Base-by-base conservation (phyloP, 2,888 invertebrate species). In the Entomobrya multifasciata region DNA sequence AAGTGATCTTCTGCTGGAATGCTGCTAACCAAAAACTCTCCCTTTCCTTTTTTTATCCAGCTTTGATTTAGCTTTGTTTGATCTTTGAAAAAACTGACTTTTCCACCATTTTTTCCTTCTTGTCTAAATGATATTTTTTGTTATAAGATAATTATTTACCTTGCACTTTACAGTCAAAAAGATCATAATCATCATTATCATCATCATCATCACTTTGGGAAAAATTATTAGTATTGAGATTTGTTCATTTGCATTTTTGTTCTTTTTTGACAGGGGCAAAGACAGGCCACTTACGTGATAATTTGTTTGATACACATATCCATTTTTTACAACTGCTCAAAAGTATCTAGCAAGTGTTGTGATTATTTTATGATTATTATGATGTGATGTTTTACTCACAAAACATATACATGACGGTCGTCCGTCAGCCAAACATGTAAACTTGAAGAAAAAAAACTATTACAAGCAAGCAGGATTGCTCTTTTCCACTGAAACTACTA, bases 231-330 rank as follows among this genome's bases (percentile, higher is more conserved):
- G 67, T 77, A 83, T 83, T 83, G 80, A 70, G 65, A 52, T 76
- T 83, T 77, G n/a, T 76, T 83, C 76, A 83, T 83, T 83, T 83
- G 77, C 83, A 83, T 83, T 83, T 76, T 83, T 65, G 47, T 67
- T 62, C 67, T 27, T 67, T 65, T 65, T 67, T 83, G 83, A 83
- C 83, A 83, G 83, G 83, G 76, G 83, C 83, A 83, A 77, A 83
- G 83, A 67, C 83, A 76, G 83, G 83, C 76, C 83, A 83, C 77
- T 74, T 83, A 83, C 83, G 83, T 83, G 83, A 83, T 83, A 76
- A 83, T 83, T 83, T 83, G 83, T 77, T 77, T 67, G 55, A 67
- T 83, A 83, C 74, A 76, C 74, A 76, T 77, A 60, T 77, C 55
- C 65, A 8, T 36, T 8, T 36, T 36, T 8, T 36, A 6, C 36